Conservation (phyloP, 2,113 vertebrate species). For the Motacilla alba region DNA sequence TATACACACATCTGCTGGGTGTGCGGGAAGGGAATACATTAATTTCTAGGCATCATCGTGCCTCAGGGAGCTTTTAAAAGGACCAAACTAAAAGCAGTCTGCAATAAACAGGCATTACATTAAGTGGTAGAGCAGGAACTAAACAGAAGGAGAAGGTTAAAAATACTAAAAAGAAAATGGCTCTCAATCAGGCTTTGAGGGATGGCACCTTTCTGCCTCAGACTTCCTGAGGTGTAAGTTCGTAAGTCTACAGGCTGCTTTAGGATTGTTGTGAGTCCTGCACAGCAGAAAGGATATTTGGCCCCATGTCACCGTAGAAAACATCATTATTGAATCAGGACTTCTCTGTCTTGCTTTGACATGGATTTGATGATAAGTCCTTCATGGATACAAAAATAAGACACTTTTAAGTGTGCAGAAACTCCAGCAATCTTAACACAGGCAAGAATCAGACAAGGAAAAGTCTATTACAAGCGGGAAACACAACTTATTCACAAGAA, state of each 20-base stretch:
- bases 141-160: conserved; percentile 14
- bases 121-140: conserved; percentile 44
- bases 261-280: not conserved
- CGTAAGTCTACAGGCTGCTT: rapidly evolving
- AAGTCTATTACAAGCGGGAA: not conserved
- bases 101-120: conserved; percentile 41
- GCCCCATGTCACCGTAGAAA: not conserved
- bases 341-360: not conserved
- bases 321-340: not conserved
- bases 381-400: not conserved
- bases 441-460: not conserved
- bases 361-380: not conserved
- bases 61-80: conserved; percentile 57
- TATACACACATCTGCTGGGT: conserved; percentile 47
- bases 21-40: conserved; percentile 39
- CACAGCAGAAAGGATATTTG: not conserved
- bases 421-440: not conserved
- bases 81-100: conserved; percentile 63
- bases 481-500: not conserved
- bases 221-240: not conserved
- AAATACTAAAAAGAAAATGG: not conserved
- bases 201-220: not conserved
- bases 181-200: not conserved
- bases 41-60: conserved; percentile 51
- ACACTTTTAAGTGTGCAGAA: not conserved